Base-by-base conservation (phyloP, 1,140 invertebrate species). In the Nautilus pompilius region DNA sequence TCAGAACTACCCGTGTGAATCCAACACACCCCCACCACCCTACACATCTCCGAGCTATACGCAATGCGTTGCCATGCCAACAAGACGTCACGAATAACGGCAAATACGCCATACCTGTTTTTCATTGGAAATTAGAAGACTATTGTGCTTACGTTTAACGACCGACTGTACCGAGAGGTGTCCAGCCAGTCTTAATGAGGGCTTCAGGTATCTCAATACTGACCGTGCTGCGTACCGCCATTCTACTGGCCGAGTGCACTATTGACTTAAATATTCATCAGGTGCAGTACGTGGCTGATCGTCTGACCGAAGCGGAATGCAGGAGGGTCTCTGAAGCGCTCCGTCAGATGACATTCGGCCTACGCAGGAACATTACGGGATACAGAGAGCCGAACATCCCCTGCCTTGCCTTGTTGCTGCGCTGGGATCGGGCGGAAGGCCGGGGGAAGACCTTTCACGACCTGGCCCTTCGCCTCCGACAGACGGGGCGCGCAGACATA, bases 261-360 rank as follows among this genome's bases (percentile, higher is more conserved):
- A 59, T 66, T 15, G 75, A 77, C 49, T 24, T 77, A 20, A 77
- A 77, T 61, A 64, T 72, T 33, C 70, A 71, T 49, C 65, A 77
- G 54, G 34, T 77, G 20, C 66, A 70, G 54, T 66, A 67, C 54
- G 65, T 77, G 22, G 66, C 75, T 26, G 66, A 75, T 48, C 65
- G 72, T 51, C 54, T 77, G 20, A 60, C 58, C 17, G 36, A 29
- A 48, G 53, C 62, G 6, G 73, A 75, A 49, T 77, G 75, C 53
- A 62, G 36, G 51, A 68, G 63, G 33, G 48, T 77, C 4, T 32
- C 64, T 0, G 61, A 65, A 33, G 65, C 67, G 15, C 62, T 77
- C 0, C 68, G 71, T 36, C 56, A 66, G 36, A 68, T 49, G 13
- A 36, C 32, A 20, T 74, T 68, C 33, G 58, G 41, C 48, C 20